These are phyloP conservation scores for Mellilla xanthometata DNA, from an alignment of 2,888 invertebrate species.

Conservation along the genomic window DNA sequence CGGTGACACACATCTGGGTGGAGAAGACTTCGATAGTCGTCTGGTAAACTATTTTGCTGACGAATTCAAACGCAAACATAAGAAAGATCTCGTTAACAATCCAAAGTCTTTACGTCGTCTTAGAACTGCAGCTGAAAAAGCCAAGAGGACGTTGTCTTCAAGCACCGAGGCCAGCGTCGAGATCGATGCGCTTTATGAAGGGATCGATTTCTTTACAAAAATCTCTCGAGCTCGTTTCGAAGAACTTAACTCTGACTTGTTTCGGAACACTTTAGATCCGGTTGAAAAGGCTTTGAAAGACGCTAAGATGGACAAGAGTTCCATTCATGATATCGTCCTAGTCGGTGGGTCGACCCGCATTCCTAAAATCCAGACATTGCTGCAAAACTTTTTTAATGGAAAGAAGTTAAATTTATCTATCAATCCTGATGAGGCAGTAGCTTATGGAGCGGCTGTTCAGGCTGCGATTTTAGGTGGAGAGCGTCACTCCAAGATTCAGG, in stretches of 20 bases:
- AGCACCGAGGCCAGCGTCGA: slow-evolving; percentile 89
- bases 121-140: slow-evolving; percentile 89
- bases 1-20: slow-evolving; percentile 93
- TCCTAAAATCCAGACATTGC: slow-evolving; percentile 88
- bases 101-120: slow-evolving; percentile 86
- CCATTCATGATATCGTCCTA: slow-evolving; percentile 89
- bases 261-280: slow-evolving; percentile 87
- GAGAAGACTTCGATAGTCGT: slow-evolving; percentile 86
- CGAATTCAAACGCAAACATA: slow-evolving; percentile 87
- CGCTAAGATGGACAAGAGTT: slow-evolving; percentile 88
- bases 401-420: slow-evolving; percentile 88
- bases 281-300: slow-evolving; percentile 90
- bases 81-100: slow-evolving; percentile 85
- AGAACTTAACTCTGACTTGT: slow-evolving; percentile 88
- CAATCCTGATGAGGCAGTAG: slow-evolving; percentile 92
- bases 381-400: slow-evolving; percentile 89
- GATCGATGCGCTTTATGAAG: slow-evolving; percentile 89
- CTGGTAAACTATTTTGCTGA: slow-evolving; percentile 85
- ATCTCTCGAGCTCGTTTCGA: slow-evolving; percentile 89
- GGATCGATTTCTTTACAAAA: slow-evolving; percentile 86
- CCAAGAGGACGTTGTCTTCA: slow-evolving; percentile 89
- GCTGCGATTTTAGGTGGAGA: slow-evolving; percentile 88
- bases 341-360: slow-evolving; percentile 92
- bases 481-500: slow-evolving; percentile 89
- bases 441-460: slow-evolving; percentile 89